Conservation (phyloP, 1,140 invertebrate genomes). For the Mesaphorura yosii region DNA sequence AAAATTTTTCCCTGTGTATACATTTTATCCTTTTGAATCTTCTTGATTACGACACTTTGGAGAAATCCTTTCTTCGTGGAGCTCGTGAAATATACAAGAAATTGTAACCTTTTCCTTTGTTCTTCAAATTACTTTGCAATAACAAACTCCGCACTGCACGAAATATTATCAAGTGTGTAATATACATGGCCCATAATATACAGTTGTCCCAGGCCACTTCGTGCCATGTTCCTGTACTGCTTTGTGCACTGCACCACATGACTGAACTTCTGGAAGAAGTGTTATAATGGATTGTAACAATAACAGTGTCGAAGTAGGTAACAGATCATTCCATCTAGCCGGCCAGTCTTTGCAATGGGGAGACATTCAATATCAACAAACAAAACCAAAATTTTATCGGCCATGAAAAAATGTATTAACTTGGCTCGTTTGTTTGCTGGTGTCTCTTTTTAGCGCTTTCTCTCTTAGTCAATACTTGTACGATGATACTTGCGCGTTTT, state of each 20-base stretch:
- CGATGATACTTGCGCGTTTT: background rate
- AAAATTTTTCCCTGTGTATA: slow-evolving; percentile 28
- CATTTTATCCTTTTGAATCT: slow-evolving; percentile 30
- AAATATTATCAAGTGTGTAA: too few relatives aligned
- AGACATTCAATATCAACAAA: slow-evolving; percentile 32
- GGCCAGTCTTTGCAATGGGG: too few relatives aligned
- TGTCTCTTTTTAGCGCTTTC: background rate
- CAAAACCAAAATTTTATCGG: slow-evolving; percentile 32
- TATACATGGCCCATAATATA: too few relatives aligned
- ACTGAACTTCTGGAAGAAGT: too few relatives aligned
- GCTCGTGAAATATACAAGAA: background rate
- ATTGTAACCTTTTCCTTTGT: background rate
- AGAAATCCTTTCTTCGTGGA: slow-evolving; percentile 20
- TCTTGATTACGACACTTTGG: slow-evolving; percentile 32
- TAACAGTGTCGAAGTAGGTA: slow-evolving; percentile 30
- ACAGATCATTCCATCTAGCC: slow-evolving; percentile 29
- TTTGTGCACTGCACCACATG: too few relatives aligned
- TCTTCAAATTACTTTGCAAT: background rate
- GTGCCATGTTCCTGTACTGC: too few relatives aligned
- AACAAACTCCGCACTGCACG: too few relatives aligned
- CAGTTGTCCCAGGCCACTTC: too few relatives aligned
- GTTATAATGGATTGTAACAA: too few relatives aligned
- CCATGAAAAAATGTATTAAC: slow-evolving; percentile 29
- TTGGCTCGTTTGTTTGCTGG: background rate
- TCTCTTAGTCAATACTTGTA: background rate